Evolutionary conservation across 2,888 invertebrate genomes (phyloP), one percentile per base, ranked within the genome.

Genomic region (Microctonus brassicae): DNA sequence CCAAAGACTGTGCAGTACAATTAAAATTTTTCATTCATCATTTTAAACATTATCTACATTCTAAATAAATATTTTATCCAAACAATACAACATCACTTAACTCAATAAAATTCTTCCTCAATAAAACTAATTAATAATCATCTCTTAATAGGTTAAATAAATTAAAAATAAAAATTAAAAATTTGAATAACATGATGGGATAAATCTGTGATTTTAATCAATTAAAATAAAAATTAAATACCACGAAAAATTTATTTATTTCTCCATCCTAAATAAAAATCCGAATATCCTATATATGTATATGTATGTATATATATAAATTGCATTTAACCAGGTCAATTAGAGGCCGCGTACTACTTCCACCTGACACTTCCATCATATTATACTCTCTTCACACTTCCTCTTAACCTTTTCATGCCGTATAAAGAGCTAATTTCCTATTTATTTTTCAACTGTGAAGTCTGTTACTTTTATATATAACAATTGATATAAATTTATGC

Each of bases 251-350:
- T n/a, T n/a, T n/a, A n/a, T n/a, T n/a, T n/a, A n/a, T n/a, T n/a
- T n/a, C n/a, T n/a, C n/a, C n/a, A n/a, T n/a, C n/a, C n/a, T n/a
- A 29, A 29, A 29, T 3, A 7, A 29, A 5, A 7, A 29, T 29
- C 3, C 29, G 7, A 29, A 5, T 29, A 5, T 29, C 7, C 7
- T 7, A 5, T 3, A 29, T 29, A 29, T 29, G 3, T 29, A 26
- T 7, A 5, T 3, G 7, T 29, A 29, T 29, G 3, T 29, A 26
- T 57, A 22, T 24, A 24, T 22, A 29, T 57, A 26, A 7, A 33
- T 34, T 29, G 17, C 17, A 47, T 58, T 58, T n/a, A 58, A 58
- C 33, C 6, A 58, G 58, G 58, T 58, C 58, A 58, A 58, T 58
- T 34, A n/a, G 17, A 34, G 58, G 29, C 34, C 55, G 26, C n/a